A percentile compares a stretch with the other conserved stretches of the same genome.
These are phyloP conservation scores for Leptura quadrifasciata DNA, from an alignment of 2,888 invertebrate genomes.

Conservation along the genomic window DNA sequence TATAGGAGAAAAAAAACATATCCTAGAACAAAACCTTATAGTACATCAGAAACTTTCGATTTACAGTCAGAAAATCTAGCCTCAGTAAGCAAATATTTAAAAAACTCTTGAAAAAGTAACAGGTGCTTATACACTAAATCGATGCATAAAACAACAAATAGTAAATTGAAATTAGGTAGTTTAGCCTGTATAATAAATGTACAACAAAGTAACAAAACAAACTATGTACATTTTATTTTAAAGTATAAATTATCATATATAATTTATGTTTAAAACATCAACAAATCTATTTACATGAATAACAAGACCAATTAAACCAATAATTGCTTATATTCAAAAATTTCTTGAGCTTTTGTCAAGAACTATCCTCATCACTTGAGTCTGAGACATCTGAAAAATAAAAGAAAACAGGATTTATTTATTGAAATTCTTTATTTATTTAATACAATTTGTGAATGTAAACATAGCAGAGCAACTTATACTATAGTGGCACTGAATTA, in stretches of 20 bases:
- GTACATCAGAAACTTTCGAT: too few relatives aligned
- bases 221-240: slow-evolving; percentile 15
- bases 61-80: too few relatives aligned
- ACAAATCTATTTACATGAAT: slow-evolving; percentile 24
- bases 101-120: too few relatives aligned
- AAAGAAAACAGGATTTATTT: slow-evolving; percentile 39
- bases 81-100: too few relatives aligned
- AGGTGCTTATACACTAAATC: too few relatives aligned
- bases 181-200: too few relatives aligned
- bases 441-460: slow-evolving; percentile 56
- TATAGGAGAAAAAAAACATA: too few relatives aligned
- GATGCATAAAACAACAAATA: too few relatives aligned
- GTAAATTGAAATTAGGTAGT: too few relatives aligned
- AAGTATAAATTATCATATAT: slow-evolving; percentile 14
- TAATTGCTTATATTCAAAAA: slow-evolving; percentile 13
- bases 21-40: too few relatives aligned
- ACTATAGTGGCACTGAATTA: slow-evolving; percentile 21
- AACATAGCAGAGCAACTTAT: slow-evolving; percentile 52
- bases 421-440: slow-evolving; percentile 36
- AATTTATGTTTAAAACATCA: slow-evolving; percentile 10
- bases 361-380: slow-evolving; percentile 25
- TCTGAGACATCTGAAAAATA: slow-evolving; percentile 48
- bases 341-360: slow-evolving; percentile 23
- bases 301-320: slow-evolving; percentile 9
- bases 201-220: slow-evolving; percentile 18